phyloP scores from a whole-genome alignment of 2,113 vertebrate species.

The Daubentonia madagascariensis region DNA sequence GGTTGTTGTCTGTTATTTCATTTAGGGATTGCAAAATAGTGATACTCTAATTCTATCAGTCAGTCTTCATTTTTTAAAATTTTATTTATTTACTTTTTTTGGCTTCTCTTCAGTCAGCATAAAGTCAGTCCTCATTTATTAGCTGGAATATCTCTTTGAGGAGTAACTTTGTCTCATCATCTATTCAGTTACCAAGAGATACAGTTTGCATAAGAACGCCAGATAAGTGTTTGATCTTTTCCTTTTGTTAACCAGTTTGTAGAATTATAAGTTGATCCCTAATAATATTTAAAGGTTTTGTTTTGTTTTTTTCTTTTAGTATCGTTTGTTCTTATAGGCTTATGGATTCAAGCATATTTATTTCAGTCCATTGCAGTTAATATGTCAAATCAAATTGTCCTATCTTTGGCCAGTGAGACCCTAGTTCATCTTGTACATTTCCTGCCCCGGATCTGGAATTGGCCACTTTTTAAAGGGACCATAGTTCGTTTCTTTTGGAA shows the following conservation, averaged over 20 bases:
- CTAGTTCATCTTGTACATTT: background rate
- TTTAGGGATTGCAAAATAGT: background rate
- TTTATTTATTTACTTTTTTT: too few relatives aligned
- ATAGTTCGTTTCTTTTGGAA: background rate
- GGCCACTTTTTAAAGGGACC: background rate
- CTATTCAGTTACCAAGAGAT: background rate
- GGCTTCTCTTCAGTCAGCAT: too few relatives aligned
- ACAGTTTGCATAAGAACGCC: background rate
- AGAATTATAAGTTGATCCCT: background rate
- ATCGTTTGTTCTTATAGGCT: background rate
- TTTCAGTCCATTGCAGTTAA: background rate
- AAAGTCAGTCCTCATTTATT: background rate
- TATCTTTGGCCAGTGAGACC: background rate
- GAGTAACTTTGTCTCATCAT: background rate
- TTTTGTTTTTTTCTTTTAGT: background rate
- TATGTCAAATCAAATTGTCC: background rate
- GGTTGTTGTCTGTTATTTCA: background rate
- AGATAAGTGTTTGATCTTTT: background rate
- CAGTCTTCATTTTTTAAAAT: background rate
- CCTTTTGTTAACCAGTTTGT: background rate
- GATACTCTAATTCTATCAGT: background rate
- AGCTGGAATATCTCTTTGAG: background rate
- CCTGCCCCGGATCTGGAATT: background rate
- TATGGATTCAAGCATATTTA: background rate
- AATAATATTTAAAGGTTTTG: background rate